These are phyloP conservation scores for Malurus splendens DNA, from an alignment of 2,797 vertebrate genomes.

Conservation along the genomic window DNA sequence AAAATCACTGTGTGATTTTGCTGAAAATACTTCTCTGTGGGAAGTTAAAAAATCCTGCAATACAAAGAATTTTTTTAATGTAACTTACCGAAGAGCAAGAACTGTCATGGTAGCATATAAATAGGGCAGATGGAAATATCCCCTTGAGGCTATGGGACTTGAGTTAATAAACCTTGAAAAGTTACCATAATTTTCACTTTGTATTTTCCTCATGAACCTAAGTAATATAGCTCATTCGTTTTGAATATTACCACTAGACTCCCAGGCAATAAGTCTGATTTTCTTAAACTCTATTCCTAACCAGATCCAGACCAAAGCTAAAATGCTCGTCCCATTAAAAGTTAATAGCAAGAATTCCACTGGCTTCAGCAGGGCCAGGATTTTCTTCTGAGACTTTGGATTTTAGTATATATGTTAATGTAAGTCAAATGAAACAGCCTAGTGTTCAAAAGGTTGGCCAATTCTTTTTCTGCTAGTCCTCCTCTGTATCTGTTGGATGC, in stretches of 20 bases:
- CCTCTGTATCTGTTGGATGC: neutral
- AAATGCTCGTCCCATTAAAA: constrained; percentile 11
- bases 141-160: constrained; percentile 14
- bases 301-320: constrained; percentile 37
- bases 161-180: constrained; percentile 62
- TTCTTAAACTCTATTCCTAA: constrained; percentile 32
- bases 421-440: constrained; percentile 4
- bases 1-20: neutral
- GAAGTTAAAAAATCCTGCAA: neutral
- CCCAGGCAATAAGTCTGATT: constrained; percentile 42
- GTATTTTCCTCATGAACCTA: constrained; percentile 49
- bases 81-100: constrained; percentile 10
- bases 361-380: neutral
- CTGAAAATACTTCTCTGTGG: neutral
- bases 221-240: constrained; percentile 44
- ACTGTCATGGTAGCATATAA: constrained; percentile 18
- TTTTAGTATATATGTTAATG: neutral
- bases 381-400: constrained; percentile 3
- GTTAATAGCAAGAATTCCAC: constrained; percentile 37
- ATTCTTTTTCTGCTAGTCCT: neutral
- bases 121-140: constrained; percentile 42
- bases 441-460: neutral
- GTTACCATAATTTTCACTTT: constrained; percentile 49
- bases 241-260: constrained; percentile 32
- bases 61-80: neutral